Evolutionary conservation across 1,140 invertebrate species (phyloP).

Genomic region (Reticulitermes speratus): DNA sequence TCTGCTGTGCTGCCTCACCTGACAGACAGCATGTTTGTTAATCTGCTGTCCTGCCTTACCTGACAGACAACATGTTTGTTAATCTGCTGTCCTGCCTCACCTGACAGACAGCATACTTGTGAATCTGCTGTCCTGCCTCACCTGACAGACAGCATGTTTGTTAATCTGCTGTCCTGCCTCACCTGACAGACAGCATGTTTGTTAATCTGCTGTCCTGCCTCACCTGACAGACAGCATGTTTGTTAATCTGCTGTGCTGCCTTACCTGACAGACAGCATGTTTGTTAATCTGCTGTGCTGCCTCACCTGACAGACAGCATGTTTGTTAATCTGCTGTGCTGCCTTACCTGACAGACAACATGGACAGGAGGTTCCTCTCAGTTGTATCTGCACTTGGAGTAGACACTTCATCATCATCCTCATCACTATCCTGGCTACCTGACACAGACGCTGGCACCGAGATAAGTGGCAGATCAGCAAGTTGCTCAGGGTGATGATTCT

Average conservation of each 20-base stretch:
- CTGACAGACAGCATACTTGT: no score
- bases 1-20: not conserved
- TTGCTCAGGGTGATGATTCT: constrained; percentile 44
- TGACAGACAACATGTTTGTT: no score
- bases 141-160: no score
- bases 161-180: not conserved
- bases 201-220: not conserved
- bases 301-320: not conserved
- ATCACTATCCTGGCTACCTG: constrained; percentile 72
- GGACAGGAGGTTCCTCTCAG: constrained; percentile 55
- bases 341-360: constrained; percentile 34
- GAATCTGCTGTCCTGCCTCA: not conserved
- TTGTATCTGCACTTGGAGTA: constrained; percentile 73
- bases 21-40: no score
- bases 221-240: no score
- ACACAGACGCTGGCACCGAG: constrained; percentile 42
- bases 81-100: not conserved
- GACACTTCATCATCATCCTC: constrained; percentile 74
- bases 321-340: not conserved
- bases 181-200: no score
- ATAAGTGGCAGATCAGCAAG: constrained; percentile 34
- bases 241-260: not conserved
- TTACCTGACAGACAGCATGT: not conserved
- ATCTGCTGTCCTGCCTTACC: not conserved
- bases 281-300: not conserved